These are phyloP conservation scores for Canis aureus DNA, from an alignment of 2,113 vertebrate genomes.

Conservation along the genomic window DNA sequence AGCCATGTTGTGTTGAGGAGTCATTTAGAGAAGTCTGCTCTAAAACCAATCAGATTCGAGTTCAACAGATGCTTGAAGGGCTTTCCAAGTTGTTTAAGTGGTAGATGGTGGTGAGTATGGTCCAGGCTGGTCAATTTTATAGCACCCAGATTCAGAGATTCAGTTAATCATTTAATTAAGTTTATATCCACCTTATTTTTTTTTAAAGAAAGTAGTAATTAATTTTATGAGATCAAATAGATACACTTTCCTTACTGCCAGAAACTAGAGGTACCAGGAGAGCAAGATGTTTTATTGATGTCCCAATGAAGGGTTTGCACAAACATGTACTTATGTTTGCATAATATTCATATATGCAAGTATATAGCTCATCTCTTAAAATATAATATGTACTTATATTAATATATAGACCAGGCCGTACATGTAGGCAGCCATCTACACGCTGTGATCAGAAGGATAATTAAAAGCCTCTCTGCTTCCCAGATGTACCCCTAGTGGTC, in stretches of 20 bases:
- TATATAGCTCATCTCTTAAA: conserved; percentile 54
- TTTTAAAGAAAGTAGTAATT: conserved; percentile 56
- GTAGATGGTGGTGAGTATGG: neutral
- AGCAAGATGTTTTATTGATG: conserved; percentile 70
- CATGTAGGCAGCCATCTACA: neutral
- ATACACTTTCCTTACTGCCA: conserved; percentile 7
- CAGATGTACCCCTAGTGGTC: neutral
- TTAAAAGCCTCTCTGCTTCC: conserved; percentile 55
- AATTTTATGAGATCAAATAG: conserved; percentile 52
- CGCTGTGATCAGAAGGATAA: neutral
- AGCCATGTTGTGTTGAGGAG: neutral
- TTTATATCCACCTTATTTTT: conserved; percentile 29
- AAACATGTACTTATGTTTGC: conserved; percentile 16
- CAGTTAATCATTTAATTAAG: conserved; percentile 41
- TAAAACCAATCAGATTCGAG: conserved; percentile 41
- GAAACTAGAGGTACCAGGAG: conserved; percentile 44
- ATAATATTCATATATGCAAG: conserved; percentile 50
- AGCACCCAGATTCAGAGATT: neutral
- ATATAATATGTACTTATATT: conserved; percentile 67
- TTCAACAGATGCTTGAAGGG: neutral
- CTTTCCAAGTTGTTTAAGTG: conserved; percentile 24
- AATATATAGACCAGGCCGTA: conserved; percentile 16
- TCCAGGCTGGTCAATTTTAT: neutral
- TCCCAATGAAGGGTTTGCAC: conserved; percentile 54
- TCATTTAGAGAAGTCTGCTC: neutral